Evolutionary conservation across 2,888 invertebrate species (phyloP).

Genomic region (Andrena trimmerana): DNA sequence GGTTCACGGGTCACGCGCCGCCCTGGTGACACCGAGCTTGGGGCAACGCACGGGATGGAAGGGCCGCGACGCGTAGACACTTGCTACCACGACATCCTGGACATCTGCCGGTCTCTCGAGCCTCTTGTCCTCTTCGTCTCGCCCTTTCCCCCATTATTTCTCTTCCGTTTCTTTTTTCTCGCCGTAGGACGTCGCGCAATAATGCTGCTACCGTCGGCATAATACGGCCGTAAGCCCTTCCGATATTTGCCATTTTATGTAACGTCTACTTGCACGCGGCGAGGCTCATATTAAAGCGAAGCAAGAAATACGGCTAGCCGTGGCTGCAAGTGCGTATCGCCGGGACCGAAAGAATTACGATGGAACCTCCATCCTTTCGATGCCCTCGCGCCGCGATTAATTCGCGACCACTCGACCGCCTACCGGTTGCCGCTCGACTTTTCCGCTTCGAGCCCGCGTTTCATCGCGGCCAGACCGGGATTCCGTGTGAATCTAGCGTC

Average conservation of each 20-base stretch:
- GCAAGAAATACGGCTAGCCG: constrained; percentile 77
- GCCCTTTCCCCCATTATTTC: constrained; percentile 25
- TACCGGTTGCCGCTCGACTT: background rate
- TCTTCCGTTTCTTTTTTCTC: constrained; percentile 29
- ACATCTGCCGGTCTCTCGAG: constrained; percentile 79
- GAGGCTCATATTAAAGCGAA: constrained; percentile 81
- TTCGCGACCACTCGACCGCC: background rate
- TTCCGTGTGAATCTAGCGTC: constrained; percentile 42
- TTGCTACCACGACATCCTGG: constrained; percentile 77
- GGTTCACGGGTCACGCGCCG: constrained; percentile 32
- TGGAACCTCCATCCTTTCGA: background rate
- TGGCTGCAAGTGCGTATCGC: constrained; percentile 40
- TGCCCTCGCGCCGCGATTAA: too few relatives aligned
- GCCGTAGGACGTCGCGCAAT: constrained; percentile 77
- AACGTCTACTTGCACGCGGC: constrained; percentile 75
- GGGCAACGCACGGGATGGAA: constrained; percentile 28
- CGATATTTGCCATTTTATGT: constrained; percentile 83
- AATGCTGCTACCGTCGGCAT: constrained; percentile 78
- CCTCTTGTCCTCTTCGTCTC: constrained; percentile 22
- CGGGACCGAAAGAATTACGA: constrained; percentile 5
- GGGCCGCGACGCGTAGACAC: constrained; percentile 55
- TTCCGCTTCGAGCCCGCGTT: background rate
- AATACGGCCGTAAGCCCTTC: constrained; percentile 81
- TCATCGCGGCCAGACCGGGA: constrained; percentile 15
- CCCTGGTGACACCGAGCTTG: constrained; percentile 29